Evolutionary conservation across 2,888 invertebrate genomes (phyloP).

Genomic region (Hypomecis atomaria): DNA sequence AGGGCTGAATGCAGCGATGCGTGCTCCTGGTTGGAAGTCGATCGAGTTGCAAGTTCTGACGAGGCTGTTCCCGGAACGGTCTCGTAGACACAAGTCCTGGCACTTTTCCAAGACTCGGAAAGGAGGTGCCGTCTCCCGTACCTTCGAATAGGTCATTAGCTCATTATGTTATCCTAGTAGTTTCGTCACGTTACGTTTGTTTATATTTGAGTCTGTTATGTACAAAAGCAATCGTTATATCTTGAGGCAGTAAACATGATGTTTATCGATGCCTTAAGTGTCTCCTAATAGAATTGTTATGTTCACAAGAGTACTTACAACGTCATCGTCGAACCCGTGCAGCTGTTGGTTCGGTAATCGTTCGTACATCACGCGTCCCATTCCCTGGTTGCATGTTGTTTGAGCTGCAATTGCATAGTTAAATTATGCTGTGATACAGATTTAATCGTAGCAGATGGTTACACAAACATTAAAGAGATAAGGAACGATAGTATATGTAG

Average conservation of each 20-base stretch:
- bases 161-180: slow-evolving; percentile 16
- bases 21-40: slow-evolving; percentile 95
- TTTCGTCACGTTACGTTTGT: slow-evolving; percentile 27
- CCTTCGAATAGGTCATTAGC: slow-evolving; percentile 65
- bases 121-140: slow-evolving; percentile 92
- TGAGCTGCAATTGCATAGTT: slow-evolving; percentile 85
- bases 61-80: slow-evolving; percentile 92
- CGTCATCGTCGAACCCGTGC: slow-evolving; percentile 95
- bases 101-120: slow-evolving; percentile 95
- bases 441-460: too few relatives aligned
- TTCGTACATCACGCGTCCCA: slow-evolving; percentile 95
- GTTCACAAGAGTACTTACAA: slow-evolving; percentile 82
- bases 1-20: slow-evolving; percentile 92
- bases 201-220: slow-evolving; percentile 24
- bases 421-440: background rate
- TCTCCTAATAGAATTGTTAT: slow-evolving; percentile 32
- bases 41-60: slow-evolving; percentile 94
- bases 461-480: too few relatives aligned
- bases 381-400: slow-evolving; percentile 95
- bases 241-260: slow-evolving; percentile 30
- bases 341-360: slow-evolving; percentile 94
- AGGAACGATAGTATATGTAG: too few relatives aligned
- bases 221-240: slow-evolving; percentile 28
- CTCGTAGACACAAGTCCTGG: slow-evolving; percentile 93
- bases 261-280: slow-evolving; percentile 1